Evolutionary conservation across 2,888 invertebrate genomes (phyloP).

Genomic region (Rotaria socialis): DNA sequence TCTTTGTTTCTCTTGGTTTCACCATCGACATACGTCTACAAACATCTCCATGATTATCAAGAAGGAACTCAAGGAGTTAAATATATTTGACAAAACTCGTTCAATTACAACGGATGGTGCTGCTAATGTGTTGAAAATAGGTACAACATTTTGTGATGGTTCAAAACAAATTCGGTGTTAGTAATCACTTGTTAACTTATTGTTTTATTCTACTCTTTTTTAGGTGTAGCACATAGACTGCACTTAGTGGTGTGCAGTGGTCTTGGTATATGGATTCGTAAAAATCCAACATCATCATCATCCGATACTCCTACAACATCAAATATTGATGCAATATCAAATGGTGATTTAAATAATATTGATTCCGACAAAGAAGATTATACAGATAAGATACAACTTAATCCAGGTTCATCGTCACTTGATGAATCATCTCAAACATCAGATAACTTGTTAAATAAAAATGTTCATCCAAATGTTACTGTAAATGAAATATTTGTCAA

Average conservation of each 20-base stretch:
- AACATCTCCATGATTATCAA: background rate
- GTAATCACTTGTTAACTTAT: background rate
- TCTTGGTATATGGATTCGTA: background rate
- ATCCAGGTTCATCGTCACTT: background rate
- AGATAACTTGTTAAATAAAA: background rate
- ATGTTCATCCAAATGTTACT: background rate
- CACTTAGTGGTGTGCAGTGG: background rate
- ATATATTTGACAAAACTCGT: background rate
- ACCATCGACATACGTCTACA: background rate
- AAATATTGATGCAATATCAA: background rate
- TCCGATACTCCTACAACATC: too few relatives aligned
- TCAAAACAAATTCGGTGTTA: background rate
- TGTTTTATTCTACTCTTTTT: background rate
- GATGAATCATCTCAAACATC: background rate
- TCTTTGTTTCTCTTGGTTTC: background rate
- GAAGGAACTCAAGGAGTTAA: background rate
- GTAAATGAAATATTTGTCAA: background rate
- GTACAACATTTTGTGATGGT: background rate
- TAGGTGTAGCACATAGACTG: background rate
- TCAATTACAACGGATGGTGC: background rate
- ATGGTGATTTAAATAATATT: background rate
- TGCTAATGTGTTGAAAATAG: background rate
- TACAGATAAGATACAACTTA: background rate
- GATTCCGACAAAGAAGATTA: background rate
- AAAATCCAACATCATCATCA: background rate